Evolutionary conservation across 2,888 invertebrate species (phyloP).

Genomic region (Philereme transversata): DNA sequence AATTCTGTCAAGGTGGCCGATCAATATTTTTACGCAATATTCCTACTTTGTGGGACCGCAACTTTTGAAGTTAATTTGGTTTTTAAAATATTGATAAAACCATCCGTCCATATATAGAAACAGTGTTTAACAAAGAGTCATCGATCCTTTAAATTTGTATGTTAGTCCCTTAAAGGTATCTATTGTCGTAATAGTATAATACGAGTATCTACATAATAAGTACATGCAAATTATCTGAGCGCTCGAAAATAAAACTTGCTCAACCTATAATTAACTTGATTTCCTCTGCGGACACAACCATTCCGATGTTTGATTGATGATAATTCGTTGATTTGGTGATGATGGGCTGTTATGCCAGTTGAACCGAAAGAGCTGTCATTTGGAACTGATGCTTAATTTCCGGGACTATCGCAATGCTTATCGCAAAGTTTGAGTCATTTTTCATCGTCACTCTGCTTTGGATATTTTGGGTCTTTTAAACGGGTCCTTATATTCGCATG

Average conservation of each 20-base stretch:
- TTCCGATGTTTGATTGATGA: slow-evolving; percentile 28
- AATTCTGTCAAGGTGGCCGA: too few species aligned
- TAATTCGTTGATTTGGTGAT: slow-evolving; percentile 1
- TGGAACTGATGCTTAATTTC: slow-evolving; percentile 56
- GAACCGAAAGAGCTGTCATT: slow-evolving; percentile 18
- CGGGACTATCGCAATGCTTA: slow-evolving; percentile 4
- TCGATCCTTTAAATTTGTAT: too few species aligned
- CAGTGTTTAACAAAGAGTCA: too few species aligned
- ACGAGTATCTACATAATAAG: neutral
- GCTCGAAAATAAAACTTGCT: neutral
- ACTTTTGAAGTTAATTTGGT: too few species aligned
- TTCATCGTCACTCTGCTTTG: slow-evolving; percentile 9
- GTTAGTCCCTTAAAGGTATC: too few species aligned
- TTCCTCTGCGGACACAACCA: slow-evolving; percentile 60
- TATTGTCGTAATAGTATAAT: too few species aligned
- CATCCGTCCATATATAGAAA: too few species aligned
- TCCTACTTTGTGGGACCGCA: too few species aligned
- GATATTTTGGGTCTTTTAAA: too few species aligned
- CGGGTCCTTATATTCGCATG: too few species aligned
- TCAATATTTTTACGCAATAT: too few species aligned
- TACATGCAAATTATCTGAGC: neutral
- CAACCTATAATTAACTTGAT: slow-evolving; percentile 45
- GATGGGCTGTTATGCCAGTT: slow-evolving; percentile 1
- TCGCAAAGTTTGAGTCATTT: slow-evolving; percentile 14
- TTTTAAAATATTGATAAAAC: too few species aligned